A percentile compares a stretch with the other conserved stretches of the same genome.
phyloP scores from a whole-genome alignment of 2,797 vertebrate species.

The Leuciscus waleckii region DNA sequence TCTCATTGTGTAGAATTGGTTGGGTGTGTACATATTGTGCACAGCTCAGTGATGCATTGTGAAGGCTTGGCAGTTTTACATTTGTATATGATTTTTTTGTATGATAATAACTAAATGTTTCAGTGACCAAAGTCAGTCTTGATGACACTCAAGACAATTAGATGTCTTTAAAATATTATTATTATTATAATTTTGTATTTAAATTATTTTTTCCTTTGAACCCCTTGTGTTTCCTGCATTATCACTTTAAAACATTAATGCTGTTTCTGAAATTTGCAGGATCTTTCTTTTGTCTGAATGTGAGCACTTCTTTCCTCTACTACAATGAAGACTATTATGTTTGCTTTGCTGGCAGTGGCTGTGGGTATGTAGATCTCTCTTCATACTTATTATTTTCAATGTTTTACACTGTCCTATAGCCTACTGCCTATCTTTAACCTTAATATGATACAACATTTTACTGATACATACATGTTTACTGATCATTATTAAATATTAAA shows the following conservation, averaged over 20 bases:
- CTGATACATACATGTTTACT: background rate
- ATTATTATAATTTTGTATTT: background rate
- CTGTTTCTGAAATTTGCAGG: background rate
- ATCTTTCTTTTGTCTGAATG: background rate
- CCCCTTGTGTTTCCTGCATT: background rate
- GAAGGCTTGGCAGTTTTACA: background rate
- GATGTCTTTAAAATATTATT: background rate
- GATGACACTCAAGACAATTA: background rate
- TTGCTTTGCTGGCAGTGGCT: slow-evolving; percentile 48
- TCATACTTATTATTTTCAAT: background rate
- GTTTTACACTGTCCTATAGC: background rate
- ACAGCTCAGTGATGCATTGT: background rate
- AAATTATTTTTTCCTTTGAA: background rate
- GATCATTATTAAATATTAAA: background rate
- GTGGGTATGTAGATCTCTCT: slow-evolving; percentile 46
- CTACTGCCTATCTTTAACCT: background rate
- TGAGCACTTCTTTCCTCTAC: too few species aligned
- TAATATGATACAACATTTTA: background rate
- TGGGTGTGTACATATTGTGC: background rate
- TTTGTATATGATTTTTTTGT: background rate
- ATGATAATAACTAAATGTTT: background rate
- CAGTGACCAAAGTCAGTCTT: background rate
- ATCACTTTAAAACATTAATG: background rate
- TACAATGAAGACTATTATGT: slow-evolving; percentile 49
- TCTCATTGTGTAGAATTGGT: background rate